Conservation (phyloP, 2,888 invertebrate genomes). For the Polyploca ridens region DNA sequence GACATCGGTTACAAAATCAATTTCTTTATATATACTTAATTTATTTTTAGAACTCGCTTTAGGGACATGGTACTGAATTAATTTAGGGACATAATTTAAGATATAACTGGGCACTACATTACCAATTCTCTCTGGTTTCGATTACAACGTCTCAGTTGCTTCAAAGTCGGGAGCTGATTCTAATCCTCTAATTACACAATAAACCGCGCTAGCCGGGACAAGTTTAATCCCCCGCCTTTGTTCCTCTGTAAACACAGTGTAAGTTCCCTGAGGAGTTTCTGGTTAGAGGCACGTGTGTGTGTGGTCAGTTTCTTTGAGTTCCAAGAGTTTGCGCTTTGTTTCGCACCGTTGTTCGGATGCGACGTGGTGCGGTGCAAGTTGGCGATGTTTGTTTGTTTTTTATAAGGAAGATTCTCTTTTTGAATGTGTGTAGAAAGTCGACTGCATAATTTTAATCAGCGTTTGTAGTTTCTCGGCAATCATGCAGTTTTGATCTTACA, state of each 20-base stretch:
- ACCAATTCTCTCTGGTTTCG: constrained; percentile 7
- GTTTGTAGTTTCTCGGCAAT: too few relatives aligned
- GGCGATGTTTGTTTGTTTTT: constrained; percentile 2
- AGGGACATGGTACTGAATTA: too few relatives aligned
- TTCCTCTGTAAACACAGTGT: constrained; percentile 34
- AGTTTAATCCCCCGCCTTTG: constrained; percentile 44
- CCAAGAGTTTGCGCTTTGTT: constrained; percentile 23
- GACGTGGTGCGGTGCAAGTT: constrained; percentile 10
- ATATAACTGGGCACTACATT: neutral
- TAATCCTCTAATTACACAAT: constrained; percentile 48
- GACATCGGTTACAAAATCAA: too few relatives aligned
- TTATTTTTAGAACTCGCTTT: neutral
- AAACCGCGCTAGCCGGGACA: constrained; percentile 30
- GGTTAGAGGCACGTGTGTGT: constrained; percentile 35
- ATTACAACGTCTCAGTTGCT: constrained; percentile 16
- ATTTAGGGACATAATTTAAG: neutral
- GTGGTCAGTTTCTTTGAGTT: constrained; percentile 46
- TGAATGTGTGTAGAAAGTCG: neutral
- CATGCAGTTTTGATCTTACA: too few relatives aligned
- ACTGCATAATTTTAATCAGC: neutral
- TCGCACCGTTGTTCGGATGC: neutral
- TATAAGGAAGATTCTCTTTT: neutral
- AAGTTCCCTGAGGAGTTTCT: constrained; percentile 38
- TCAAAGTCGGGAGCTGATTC: constrained; percentile 26
- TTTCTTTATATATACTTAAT: neutral